phyloP scores from a whole-genome alignment of 2,888 invertebrate species.

The Morpho deidamia region DNA sequence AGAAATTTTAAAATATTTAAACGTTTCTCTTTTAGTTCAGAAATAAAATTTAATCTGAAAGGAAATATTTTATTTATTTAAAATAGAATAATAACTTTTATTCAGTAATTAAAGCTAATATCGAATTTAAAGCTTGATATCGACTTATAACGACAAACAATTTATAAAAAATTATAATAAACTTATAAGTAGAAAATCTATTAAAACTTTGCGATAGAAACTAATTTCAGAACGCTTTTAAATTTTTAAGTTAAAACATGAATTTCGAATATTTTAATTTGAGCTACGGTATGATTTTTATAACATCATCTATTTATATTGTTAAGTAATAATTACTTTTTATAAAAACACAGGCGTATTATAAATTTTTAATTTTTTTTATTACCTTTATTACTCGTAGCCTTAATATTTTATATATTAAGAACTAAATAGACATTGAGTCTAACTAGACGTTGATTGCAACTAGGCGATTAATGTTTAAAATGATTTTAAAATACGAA shows the following conservation, averaged over 20 bases:
- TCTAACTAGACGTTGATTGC: slow-evolving; percentile 1
- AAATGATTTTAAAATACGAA: slow-evolving; percentile 31
- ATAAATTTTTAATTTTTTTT: background rate
- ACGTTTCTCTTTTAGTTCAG: background rate
- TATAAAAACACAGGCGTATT: background rate
- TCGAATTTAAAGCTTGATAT: slow-evolving; percentile 76
- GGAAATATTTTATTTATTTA: slow-evolving; percentile 6
- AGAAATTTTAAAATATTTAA: background rate
- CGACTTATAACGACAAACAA: slow-evolving; percentile 47
- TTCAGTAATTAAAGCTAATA: slow-evolving; percentile 73
- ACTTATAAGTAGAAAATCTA: background rate
- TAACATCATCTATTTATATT: background rate
- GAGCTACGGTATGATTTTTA: background rate
- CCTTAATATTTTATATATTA: background rate
- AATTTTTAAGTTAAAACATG: background rate
- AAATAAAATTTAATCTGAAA: slow-evolving; percentile 19
- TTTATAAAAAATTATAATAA: slow-evolving; percentile 15
- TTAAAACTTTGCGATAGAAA: background rate
- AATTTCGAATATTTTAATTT: slow-evolving; percentile 5
- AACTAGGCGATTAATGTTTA: background rate
- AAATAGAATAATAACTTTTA: slow-evolving; percentile 41
- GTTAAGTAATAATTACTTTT: background rate
- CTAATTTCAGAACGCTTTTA: background rate
- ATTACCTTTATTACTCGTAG: background rate
- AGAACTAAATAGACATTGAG: slow-evolving; percentile 9